A percentile compares a stretch with the other conserved stretches of the same genome.
Conservation (phyloP, 1,140 invertebrate genomes). For the Drosophila insularis region DNA sequence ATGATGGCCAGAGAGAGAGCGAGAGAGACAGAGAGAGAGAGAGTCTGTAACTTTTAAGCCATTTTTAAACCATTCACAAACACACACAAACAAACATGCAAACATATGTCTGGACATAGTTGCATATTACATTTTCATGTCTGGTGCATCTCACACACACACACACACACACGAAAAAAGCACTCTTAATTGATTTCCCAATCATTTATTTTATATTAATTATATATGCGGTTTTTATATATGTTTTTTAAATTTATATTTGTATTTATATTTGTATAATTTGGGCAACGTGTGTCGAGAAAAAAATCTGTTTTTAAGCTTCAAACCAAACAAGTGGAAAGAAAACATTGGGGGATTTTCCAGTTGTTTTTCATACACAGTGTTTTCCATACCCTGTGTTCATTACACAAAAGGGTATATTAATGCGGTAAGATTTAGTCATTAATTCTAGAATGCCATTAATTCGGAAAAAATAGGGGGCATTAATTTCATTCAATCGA, state of each 20-base stretch:
- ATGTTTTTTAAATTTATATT: slow-evolving; percentile 46
- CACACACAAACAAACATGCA: slow-evolving; percentile 40
- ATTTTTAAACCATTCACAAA: slow-evolving; percentile 37
- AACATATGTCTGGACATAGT: slow-evolving; percentile 8
- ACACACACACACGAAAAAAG: not conserved
- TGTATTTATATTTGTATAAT: slow-evolving; percentile 49
- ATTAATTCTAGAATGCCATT: too few relatives aligned
- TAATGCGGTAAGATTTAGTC: not conserved
- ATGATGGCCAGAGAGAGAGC: not conserved
- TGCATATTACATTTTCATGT: slow-evolving; percentile 52
- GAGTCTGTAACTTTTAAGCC: not conserved
- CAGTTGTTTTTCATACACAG: slow-evolving; percentile 10
- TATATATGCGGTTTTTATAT: slow-evolving; percentile 63
- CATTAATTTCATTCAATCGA: too few relatives aligned
- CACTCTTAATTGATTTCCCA: slow-evolving; percentile 64
- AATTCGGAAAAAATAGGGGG: too few relatives aligned
- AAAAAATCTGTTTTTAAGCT: slow-evolving; percentile 72
- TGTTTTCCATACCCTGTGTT: not conserved
- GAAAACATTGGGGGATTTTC: slow-evolving; percentile 58
- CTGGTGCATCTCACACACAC: slow-evolving; percentile 37
- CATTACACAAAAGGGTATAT: not conserved
- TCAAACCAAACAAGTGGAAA: slow-evolving; percentile 43
- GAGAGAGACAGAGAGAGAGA: not conserved
- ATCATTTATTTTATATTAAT: slow-evolving; percentile 80
- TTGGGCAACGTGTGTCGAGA: slow-evolving; percentile 20